phyloP scores from a whole-genome alignment of 2,113 vertebrate genomes.

The Apus apus region DNA sequence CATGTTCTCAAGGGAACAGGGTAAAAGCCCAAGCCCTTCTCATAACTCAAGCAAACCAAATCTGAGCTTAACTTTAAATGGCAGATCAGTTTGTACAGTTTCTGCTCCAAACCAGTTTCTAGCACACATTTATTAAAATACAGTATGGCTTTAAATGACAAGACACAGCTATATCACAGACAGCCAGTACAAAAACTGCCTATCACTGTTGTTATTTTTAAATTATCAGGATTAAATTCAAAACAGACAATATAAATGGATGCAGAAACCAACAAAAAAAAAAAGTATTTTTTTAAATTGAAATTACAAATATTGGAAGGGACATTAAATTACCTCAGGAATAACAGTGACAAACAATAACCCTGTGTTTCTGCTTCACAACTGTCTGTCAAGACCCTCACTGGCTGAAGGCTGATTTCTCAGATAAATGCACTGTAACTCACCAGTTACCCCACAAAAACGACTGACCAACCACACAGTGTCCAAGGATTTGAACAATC shows the following conservation, averaged over 20 bases:
- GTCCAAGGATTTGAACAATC: neutral
- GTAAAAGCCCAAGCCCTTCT: neutral
- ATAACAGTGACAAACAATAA: neutral
- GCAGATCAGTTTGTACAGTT: neutral
- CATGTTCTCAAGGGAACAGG: neutral
- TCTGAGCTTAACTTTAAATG: neutral
- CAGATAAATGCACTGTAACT: neutral
- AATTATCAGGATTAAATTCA: constrained; percentile 4
- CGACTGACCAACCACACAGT: neutral
- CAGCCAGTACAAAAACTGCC: neutral
- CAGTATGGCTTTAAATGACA: neutral
- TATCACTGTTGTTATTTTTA: neutral
- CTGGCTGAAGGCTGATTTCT: neutral
- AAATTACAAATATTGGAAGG: neutral
- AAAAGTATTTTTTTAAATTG: neutral
- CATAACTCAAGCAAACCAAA: constrained; percentile 27
- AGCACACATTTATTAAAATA: neutral
- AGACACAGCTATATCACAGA: neutral
- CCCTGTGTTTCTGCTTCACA: neutral
- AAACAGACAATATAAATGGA: constrained; percentile 13
- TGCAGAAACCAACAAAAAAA: neutral
- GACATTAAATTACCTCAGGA: constrained; percentile 4
- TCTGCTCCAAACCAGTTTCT: neutral
- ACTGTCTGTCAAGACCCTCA: neutral
- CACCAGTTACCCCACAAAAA: neutral